These are phyloP conservation scores for Magallana gigas DNA, from an alignment of 1,140 invertebrate species.

Conservation along the genomic window DNA sequence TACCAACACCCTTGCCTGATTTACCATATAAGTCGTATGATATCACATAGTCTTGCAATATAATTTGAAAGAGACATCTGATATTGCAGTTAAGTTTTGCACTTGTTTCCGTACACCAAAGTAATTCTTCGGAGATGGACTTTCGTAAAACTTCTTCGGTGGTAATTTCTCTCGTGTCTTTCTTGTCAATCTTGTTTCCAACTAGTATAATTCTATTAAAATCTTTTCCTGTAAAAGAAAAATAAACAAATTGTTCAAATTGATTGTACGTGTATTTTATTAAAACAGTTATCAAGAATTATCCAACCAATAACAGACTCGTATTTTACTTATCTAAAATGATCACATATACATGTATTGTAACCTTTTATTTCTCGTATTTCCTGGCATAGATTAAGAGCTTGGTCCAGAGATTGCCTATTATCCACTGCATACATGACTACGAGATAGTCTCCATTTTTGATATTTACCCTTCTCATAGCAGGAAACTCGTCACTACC, in stretches of 20 bases:
- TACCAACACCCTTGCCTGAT: not conserved
- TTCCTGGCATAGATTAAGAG: conserved; percentile 66
- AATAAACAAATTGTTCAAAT: not conserved
- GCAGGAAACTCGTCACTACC: conserved; percentile 91
- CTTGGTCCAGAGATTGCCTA: conserved; percentile 89
- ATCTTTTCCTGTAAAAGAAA: conserved; percentile 44
- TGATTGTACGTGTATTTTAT: not conserved
- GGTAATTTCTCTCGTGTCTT: not conserved
- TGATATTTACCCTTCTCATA: conserved; percentile 93
- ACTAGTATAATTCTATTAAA: conserved; percentile 46
- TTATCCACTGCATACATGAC: conserved; percentile 92
- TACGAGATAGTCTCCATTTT: conserved; percentile 91
- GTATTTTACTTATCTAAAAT: too few species aligned
- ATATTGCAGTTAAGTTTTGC: conserved; percentile 51
- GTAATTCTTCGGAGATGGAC: not conserved
- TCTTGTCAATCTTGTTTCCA: conserved; percentile 57
- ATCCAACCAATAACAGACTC: not conserved
- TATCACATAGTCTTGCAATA: conserved; percentile 26
- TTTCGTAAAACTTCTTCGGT: conserved; percentile 20
- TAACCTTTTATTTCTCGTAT: conserved; percentile 53
- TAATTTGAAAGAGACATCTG: conserved; percentile 36
- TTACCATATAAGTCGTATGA: not conserved
- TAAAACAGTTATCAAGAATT: not conserved
- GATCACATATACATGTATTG: not conserved
- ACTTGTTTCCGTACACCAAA: conserved; percentile 40